These are phyloP conservation scores for Schizopygopsis pylzovi DNA, from an alignment of 2,797 vertebrate species.

Conservation along the genomic window DNA sequence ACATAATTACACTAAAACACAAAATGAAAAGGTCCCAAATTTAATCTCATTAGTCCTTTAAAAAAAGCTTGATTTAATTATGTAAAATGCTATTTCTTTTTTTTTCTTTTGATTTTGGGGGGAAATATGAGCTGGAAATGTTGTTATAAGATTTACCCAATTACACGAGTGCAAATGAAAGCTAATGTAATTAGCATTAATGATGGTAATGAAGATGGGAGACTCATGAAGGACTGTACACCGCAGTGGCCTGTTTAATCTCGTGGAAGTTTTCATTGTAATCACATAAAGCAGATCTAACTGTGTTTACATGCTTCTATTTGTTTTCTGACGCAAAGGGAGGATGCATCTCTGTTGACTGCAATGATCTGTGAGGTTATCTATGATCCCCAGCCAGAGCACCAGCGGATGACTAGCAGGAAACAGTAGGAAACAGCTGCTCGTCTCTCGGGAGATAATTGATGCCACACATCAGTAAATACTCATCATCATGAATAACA, in stretches of 20 bases:
- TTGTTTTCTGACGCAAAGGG: constrained; percentile 40
- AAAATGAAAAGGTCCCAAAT: background rate
- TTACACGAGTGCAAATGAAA: constrained; percentile 24
- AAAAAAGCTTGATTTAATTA: background rate
- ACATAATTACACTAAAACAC: background rate
- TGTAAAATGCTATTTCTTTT: background rate
- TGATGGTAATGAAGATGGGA: constrained; percentile 19
- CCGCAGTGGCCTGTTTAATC: constrained; percentile 16
- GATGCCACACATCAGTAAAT: constrained; percentile 31
- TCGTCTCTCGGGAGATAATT: constrained; percentile 45
- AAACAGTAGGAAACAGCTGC: constrained; percentile 58
- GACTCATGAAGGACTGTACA: background rate
- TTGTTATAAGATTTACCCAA: background rate
- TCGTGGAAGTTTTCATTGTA: constrained; percentile 35
- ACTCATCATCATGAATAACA: constrained; percentile 16
- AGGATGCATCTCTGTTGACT: constrained; percentile 55
- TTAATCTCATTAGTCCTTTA: too few species aligned
- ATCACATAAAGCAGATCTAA: constrained; percentile 49
- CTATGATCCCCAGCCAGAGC: background rate
- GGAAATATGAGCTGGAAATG: constrained; percentile 21
- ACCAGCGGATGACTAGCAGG: constrained; percentile 33
- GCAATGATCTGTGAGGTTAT: constrained; percentile 36
- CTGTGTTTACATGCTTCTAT: constrained; percentile 40
- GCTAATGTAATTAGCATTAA: constrained; percentile 12
- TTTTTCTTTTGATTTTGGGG: background rate